A percentile compares a stretch with the other conserved stretches of the same genome.
phyloP scores from a whole-genome alignment of 2,797 vertebrate genomes.

The Catamblyrhynchus diadema region DNA sequence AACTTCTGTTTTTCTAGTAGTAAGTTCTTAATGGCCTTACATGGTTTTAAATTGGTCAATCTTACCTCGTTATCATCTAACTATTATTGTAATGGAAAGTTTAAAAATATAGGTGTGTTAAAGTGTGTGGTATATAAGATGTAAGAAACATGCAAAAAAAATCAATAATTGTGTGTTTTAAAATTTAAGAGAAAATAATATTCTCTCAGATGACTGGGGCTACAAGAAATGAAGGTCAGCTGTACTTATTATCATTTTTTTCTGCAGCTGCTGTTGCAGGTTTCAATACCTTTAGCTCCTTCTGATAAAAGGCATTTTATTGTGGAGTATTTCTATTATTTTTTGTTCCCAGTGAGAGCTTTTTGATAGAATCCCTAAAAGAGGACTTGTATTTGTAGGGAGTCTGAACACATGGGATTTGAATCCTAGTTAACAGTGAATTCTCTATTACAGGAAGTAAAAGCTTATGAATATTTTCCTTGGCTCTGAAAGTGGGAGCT shows the following conservation, averaged over 20 bases:
- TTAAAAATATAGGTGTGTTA: neutral
- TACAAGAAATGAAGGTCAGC: neutral
- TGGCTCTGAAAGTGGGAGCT: neutral
- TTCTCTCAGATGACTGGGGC: neutral
- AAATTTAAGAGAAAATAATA: neutral
- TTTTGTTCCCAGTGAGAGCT: neutral
- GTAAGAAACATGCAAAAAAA: neutral
- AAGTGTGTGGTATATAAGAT: neutral
- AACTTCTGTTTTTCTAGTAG: neutral
- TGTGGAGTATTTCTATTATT: neutral
- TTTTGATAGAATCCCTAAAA: neutral
- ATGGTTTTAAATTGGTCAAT: neutral
- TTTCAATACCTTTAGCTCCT: neutral
- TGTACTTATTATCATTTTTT: neutral
- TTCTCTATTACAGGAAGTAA: neutral
- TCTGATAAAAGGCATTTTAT: neutral
- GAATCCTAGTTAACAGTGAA: constrained; percentile 3
- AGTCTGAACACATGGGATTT: neutral
- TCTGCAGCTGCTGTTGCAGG: neutral
- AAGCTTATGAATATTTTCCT: constrained; percentile 17
- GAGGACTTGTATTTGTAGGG: neutral
- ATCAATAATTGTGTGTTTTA: neutral
- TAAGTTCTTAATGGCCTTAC: neutral
- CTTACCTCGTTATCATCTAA: neutral
- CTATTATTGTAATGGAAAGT: neutral